Conservation (phyloP, 2,888 invertebrate species). For the Nomada ferruginata region DNA sequence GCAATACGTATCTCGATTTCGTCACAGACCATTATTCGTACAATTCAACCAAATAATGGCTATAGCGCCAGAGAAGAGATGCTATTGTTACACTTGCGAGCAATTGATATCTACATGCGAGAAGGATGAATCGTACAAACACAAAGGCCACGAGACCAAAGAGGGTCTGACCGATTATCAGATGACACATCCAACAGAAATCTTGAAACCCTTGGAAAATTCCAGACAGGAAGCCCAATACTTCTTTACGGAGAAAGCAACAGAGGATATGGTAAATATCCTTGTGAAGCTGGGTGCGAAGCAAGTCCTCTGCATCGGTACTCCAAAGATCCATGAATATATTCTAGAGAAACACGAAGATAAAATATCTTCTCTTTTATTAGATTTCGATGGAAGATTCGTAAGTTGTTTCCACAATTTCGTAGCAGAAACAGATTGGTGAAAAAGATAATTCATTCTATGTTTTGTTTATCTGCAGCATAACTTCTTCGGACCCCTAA, state of each 20-base stretch:
- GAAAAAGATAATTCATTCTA: background rate
- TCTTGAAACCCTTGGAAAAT: constrained; percentile 89
- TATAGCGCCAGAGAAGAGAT: constrained; percentile 78
- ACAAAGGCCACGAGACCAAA: constrained; percentile 86
- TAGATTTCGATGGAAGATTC: constrained; percentile 93
- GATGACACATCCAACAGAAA: constrained; percentile 87
- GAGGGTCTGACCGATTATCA: constrained; percentile 86
- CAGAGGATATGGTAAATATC: constrained; percentile 88
- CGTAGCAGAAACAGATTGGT: background rate
- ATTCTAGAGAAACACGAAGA: constrained; percentile 82
- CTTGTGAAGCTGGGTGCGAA: constrained; percentile 86
- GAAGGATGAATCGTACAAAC: constrained; percentile 79
- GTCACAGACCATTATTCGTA: constrained; percentile 86
- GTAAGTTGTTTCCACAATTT: constrained; percentile 81
- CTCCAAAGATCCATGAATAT: constrained; percentile 92
- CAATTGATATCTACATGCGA: constrained; percentile 84
- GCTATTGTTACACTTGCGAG: constrained; percentile 89
- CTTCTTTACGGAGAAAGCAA: constrained; percentile 90
- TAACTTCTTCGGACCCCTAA: constrained; percentile 87
- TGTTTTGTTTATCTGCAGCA: constrained; percentile 83
- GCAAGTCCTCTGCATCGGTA: constrained; percentile 93
- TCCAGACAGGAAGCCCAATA: constrained; percentile 95
- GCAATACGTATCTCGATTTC: constrained; percentile 84
- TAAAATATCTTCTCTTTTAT: constrained; percentile 87
- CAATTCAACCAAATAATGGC: constrained; percentile 85